These are phyloP conservation scores for Bugulina stolonifera DNA, from an alignment of 2,888 invertebrate genomes.

Conservation along the genomic window DNA sequence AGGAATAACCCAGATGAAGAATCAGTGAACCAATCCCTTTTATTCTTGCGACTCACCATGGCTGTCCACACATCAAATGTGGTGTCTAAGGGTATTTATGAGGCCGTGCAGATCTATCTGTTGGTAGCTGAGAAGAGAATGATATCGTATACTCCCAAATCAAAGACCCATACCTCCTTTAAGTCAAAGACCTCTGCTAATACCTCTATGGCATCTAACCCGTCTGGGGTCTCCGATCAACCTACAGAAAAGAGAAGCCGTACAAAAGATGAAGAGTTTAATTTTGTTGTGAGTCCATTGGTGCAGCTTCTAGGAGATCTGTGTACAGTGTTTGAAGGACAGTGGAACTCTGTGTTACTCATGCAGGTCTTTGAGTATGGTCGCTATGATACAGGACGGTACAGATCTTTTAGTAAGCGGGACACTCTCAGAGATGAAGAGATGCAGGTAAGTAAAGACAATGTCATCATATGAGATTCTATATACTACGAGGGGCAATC, in stretches of 20 bases:
- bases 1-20: not conserved
- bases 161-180: too few species aligned
- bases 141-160: not conserved
- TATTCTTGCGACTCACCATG: not conserved
- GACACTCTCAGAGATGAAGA: not conserved
- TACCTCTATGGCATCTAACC: not conserved
- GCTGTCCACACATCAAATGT: not conserved
- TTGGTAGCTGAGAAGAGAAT: not conserved
- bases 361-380: not conserved
- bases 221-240: not conserved
- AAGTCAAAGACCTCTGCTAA: not conserved
- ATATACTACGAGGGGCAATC: too few species aligned
- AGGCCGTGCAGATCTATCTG: not conserved
- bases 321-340: not conserved
- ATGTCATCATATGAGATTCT: too few species aligned
- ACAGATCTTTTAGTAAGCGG: not conserved
- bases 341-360: not conserved
- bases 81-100: conserved; percentile 5
- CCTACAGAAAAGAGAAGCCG: not conserved
- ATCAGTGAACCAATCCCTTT: not conserved
- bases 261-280: not conserved
- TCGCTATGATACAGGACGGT: not conserved
- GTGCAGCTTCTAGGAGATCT: not conserved
- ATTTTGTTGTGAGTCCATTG: not conserved
- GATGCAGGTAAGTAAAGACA: not conserved